Base-by-base conservation (phyloP, 2,113 vertebrate genomes). In the Brachyistius frenatus region DNA sequence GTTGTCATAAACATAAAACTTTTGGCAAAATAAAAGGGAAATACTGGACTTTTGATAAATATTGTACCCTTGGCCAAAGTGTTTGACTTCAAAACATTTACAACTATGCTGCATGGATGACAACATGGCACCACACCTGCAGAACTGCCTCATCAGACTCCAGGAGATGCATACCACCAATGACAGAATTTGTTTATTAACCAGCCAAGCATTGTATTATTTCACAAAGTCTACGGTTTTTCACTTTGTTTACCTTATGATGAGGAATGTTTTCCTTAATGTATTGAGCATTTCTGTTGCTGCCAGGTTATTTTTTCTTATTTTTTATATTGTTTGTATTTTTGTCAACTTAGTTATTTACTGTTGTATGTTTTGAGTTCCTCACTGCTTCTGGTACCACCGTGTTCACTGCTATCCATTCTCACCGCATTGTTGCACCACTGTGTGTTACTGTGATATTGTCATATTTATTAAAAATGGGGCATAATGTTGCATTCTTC, bases 391-490 rank as follows among this genome's bases (percentile, higher is more conserved):
- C 49, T 66, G 46, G 41, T 50, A 54, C 33, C 65, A 70, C 64
- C 50, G 2, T 64, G 57, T 73, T 78, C 60, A 61, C 73, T 57
- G 33, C 53, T 56, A 5, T 74, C 16, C 54, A 57, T 62, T 54
- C 39, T 35, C 5, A n/a, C 54, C 60, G 54, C 77, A 11, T 60
- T 56, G 66, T 76, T 69, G n/a, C 46, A 58, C n/a, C 78, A 73
- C 68, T 46, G 2, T 73, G 60, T 87, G 14, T 79, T 60, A 69
- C 56, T 79, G 52, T 67, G 32, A 68, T 35, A 49, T 61, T 33
- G 30, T 54, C 69, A 49, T 81, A 57, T 79, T 85, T 72, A 74
- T 78, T 86, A 37, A 53, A 56, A 15, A 69, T n/a, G 31, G 10
- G 5, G n/a, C 36, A 69, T 65, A 35, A 36, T 56, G 0, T 58